Evolutionary conservation across 2,797 vertebrate species (phyloP), one percentile per base, ranked within the genome.

Genomic region (Tenualosa ilisha): DNA sequence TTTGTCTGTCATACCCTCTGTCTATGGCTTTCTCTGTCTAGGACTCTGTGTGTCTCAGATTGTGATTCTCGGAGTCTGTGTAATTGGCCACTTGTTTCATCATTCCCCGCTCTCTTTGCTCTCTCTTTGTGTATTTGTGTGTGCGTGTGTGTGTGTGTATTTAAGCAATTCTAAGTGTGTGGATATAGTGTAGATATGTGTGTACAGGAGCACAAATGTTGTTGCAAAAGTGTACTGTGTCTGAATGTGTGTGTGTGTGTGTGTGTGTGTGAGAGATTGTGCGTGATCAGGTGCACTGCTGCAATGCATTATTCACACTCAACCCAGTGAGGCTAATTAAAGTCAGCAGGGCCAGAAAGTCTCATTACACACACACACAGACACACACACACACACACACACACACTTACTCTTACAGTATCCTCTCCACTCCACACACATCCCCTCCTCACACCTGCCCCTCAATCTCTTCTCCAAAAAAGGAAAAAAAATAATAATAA

Each of bases 261-360:
- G 12, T 90, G 15, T 84, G 56, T 81, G 72, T 81, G 43, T 49
- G 83, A 54, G 22, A 46, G 81, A 51, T 22, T 53, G 20, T 26
- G 24, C 50, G 81, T 86, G 85, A 86, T 91, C 89, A 90, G 90
- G 90, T 91, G 90, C 85, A 83, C 86, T 88, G 83, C 87, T 84
- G 86, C 84, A 84, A 86, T 90, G 89, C 88, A 89, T 91, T 91
- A 91, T 91, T 91, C 88, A 90, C 84, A 84, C 81, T 85, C 54
- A 82, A 85, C 87, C 88, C 86, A 84, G 85, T 85, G 88, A 90
- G 88, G 86, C 86, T 91, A 91, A 91, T 91, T 91, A 91, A 91
- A 89, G 86, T 89, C 87, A 88, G 88, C 89, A 84, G 85, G 83
- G 83, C 89, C 86, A 85, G 83, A 89, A 86, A 89, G 82, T 37